Evolutionary conservation across 2,797 vertebrate species (phyloP), one percentile per base, ranked within the genome.

Genomic region (Sternarchorhynchus goeldii): DNA sequence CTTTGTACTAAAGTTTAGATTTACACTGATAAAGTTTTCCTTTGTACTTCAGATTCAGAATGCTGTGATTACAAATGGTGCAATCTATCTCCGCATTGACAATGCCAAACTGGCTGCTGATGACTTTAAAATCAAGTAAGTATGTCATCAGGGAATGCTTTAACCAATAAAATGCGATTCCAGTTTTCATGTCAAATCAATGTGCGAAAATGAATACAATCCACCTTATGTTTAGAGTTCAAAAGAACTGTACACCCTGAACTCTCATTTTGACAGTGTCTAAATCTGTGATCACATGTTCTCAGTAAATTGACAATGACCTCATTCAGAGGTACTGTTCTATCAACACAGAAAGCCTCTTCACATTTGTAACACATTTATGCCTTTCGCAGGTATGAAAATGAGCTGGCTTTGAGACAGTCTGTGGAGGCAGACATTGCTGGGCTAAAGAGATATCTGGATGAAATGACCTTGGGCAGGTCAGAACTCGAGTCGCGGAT

Each of bases 51-150:
- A 94, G 92, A 91, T 93, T 20, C 75, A 91, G 85, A 82, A 29
- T 1, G 88, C 91, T 59, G 89, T 86, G 2, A 75, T 85, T 0
- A 84, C 90, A 29, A 94, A 92, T 0, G 88, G 90, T 7, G 86
- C 78, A 64, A 75, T 93, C 53, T 80, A 91, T 57, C 85, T 94
- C 75, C 89, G 89, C 88, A 90, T 90, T 0, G 92, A 93, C 81
- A 93, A 93, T 0, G 89, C 91, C 76, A 89, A 86, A 77, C 86
- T 94, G 86, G 89, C 93, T 0, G 89, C 92, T 0, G 92, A 94
- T 3, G 93, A 94, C 85, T 93, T 93, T 89, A 90, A 87, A 25
- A 87, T 89, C 76, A 93, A 93, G 92, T 93, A 86, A 89, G 92
- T 81, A 31, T 20, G 18, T 20, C 12, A 45, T 16, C 10, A 58